These are phyloP conservation scores for Malachius bipustulatus DNA, from an alignment of 2,888 invertebrate species.

Conservation along the genomic window DNA sequence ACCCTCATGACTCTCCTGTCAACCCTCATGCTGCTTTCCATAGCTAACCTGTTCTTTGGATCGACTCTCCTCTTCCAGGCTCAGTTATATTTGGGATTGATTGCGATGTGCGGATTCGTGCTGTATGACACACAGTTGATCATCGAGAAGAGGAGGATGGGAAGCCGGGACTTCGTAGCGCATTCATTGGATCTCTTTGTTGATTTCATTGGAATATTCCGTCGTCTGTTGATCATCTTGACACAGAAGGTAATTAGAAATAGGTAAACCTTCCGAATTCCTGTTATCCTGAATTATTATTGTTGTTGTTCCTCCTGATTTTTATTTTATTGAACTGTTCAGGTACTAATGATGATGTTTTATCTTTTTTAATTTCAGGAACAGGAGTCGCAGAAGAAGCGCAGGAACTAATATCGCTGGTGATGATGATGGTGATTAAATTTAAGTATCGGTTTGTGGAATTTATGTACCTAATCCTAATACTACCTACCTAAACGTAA, in stretches of 20 bases:
- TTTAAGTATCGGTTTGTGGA: no score
- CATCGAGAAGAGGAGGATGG: slow-evolving; percentile 80
- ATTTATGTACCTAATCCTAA: no score
- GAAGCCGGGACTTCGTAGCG: slow-evolving; percentile 85
- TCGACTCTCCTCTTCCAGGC: slow-evolving; percentile 63
- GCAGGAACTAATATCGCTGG: slow-evolving; percentile 33
- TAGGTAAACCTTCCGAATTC: slow-evolving; percentile 23
- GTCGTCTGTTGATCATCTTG: slow-evolving; percentile 79
- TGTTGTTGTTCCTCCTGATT: background rate
- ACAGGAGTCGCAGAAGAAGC: slow-evolving; percentile 34
- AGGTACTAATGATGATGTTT: background rate
- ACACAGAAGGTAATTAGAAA: slow-evolving; percentile 63
- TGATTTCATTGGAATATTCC: slow-evolving; percentile 90
- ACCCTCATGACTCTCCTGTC: slow-evolving; percentile 72
- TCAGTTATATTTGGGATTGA: slow-evolving; percentile 78
- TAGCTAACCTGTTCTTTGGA: slow-evolving; percentile 78
- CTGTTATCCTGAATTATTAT: slow-evolving; percentile 4
- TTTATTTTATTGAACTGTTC: background rate
- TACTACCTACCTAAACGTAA: no score
- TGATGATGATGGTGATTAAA: no score
- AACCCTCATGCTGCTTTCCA: slow-evolving; percentile 62
- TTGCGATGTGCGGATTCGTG: slow-evolving; percentile 89
- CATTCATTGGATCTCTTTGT: slow-evolving; percentile 91
- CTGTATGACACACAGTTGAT: slow-evolving; percentile 96
- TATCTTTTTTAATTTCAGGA: slow-evolving; percentile 26